Base-by-base conservation (phyloP, 2,113 vertebrate species). In the Cavia aperea region DNA sequence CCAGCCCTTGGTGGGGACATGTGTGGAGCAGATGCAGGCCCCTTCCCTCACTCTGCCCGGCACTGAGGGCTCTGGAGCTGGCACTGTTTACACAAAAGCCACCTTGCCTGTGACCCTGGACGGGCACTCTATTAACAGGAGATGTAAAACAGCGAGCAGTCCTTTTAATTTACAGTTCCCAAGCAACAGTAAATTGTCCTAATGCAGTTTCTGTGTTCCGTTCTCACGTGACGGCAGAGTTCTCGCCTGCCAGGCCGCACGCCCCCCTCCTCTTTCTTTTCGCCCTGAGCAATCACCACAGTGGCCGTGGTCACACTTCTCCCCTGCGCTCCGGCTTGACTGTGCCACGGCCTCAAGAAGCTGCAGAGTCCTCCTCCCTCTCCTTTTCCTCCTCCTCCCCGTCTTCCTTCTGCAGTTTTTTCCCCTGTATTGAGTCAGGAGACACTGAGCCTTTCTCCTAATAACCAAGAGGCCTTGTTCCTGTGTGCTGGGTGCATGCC, bases 151-250 rank as follows among this genome's bases (percentile, higher is more conserved):
- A 96, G 66, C 51, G 81, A 95, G 95, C 85, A 31, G n/a, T 89
- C 88, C 72, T 8, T 63, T 89, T 96, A 92, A 95, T 93, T 95
- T 94, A 90, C 95, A 96, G 39, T 93, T 95, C 86, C 58, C 26
- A 33, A 90, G 91, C 75, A 72, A 68, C 43, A 91, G 65, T 95
- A 89, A 94, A 90, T 81, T 81, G 94, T 93, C 92, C 81, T 90
- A 68, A 87, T 89, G 62, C 24, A 3, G 68, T 94, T 90, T 78
- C 82, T 83, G 6, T 66, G 66, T 8, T 75, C 78, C 8, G 77
- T 31, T 87, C 86, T 21, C 89, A 89, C 82, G 91, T 62, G 81
- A 56, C 81, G 21, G 54, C 75, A 2, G 66, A 39, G 39, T 39
- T 39, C 39, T 39, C 39, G 39, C 39, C 39, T 39, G 39, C 39